phyloP scores from a whole-genome alignment of 2,113 vertebrate genomes.

The Lepus europaeus region DNA sequence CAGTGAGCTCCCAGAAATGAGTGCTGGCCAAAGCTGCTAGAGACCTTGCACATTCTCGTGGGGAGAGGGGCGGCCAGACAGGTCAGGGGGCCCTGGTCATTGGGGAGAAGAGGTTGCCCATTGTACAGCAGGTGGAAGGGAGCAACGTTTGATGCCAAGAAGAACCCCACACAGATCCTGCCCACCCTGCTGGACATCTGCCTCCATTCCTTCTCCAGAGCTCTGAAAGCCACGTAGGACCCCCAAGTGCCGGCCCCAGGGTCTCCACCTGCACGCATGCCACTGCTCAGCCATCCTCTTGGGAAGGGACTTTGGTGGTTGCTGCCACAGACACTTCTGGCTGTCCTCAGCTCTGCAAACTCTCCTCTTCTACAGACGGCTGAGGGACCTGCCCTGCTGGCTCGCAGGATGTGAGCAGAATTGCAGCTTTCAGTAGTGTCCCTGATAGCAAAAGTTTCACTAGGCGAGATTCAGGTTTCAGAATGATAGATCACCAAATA shows the following conservation, averaged over 20 bases:
- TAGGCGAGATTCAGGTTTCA: not conserved
- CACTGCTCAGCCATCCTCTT: not conserved
- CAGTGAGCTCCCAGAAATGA: not conserved
- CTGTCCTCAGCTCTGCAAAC: not conserved
- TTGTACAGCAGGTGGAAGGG: not conserved
- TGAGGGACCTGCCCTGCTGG: not conserved
- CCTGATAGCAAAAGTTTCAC: not conserved
- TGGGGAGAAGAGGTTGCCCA: not conserved
- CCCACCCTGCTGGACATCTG: not conserved
- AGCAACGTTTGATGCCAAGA: not conserved
- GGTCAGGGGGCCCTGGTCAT: not conserved
- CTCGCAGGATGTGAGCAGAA: not conserved
- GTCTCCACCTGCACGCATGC: not conserved
- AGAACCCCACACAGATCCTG: not conserved
- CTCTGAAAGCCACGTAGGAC: not conserved
- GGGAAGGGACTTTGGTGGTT: not conserved
- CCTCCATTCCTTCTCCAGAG: not conserved
- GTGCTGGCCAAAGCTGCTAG: not conserved
- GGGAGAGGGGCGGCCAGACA: not conserved
- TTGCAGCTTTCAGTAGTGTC: not conserved
- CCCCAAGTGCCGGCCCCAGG: not conserved
- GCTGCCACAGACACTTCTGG: not conserved
- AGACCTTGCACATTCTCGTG: not conserved
- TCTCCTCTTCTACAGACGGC: not conserved
- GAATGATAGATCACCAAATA: constrained; percentile 11